These are phyloP conservation scores for Orussus abietinus DNA, from an alignment of 1,140 invertebrate genomes.

Conservation along the genomic window DNA sequence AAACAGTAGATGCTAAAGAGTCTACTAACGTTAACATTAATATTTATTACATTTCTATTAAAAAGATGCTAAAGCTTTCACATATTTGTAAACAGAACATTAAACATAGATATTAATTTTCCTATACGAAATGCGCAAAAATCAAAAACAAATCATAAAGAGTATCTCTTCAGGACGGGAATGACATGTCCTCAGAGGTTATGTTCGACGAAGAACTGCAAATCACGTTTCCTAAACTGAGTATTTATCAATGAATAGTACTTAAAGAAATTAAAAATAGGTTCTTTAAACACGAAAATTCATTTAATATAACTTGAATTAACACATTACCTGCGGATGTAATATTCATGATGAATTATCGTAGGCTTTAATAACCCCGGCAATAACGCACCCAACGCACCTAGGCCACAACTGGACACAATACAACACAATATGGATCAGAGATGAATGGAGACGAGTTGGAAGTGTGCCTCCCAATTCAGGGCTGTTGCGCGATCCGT, in stretches of 20 bases:
- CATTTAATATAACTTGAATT: conserved; percentile 1
- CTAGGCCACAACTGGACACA: too few relatives aligned
- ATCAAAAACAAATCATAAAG: conserved; percentile 9
- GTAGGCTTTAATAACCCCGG: too few relatives aligned
- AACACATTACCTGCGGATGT: conserved; percentile 48
- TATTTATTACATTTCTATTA: conserved; percentile 4
- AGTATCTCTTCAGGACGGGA: too few relatives aligned
- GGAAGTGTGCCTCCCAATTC: too few relatives aligned
- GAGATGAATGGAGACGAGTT: too few relatives aligned
- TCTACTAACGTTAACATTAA: not conserved
- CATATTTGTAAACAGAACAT: conserved; percentile 9
- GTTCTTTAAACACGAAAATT: conserved; percentile 1
- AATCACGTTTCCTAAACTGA: conserved; percentile 29
- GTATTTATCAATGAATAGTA: conserved; percentile 6
- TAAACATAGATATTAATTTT: conserved; percentile 12
- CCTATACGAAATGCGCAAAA: not conserved
- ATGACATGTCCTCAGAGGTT: too few relatives aligned
- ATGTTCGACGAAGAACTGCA: conserved; percentile 37
- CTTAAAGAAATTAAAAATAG: conserved; percentile 1
- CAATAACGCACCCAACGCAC: too few relatives aligned
- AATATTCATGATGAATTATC: conserved; percentile 50
- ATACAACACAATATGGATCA: too few relatives aligned
- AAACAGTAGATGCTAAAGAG: not conserved
- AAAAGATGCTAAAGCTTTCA: conserved; percentile 1
- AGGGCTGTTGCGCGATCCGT: too few relatives aligned